Evolutionary conservation across 2,797 vertebrate genomes (phyloP).

Genomic region (Denticeps clupeoides): DNA sequence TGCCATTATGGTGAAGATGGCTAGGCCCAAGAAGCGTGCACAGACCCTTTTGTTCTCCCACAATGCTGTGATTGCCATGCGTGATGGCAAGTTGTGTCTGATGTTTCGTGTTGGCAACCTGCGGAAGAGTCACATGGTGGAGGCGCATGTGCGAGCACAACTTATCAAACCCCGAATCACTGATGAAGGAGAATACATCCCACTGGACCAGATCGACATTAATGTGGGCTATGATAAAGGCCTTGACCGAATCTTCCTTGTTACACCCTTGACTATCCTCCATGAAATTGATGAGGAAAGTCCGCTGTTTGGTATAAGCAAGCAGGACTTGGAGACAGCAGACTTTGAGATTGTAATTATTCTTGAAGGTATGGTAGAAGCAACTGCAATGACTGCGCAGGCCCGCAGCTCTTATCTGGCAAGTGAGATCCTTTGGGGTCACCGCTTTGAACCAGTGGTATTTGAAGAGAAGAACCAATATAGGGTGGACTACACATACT

Average conservation of each 20-base stretch:
- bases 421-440: slow-evolving; percentile 88
- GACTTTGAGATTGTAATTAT: slow-evolving; percentile 95
- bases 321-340: slow-evolving; percentile 76
- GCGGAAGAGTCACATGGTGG: slow-evolving; percentile 90
- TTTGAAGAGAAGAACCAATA: slow-evolving; percentile 90
- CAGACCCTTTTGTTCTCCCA: slow-evolving; percentile 89
- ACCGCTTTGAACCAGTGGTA: slow-evolving; percentile 85
- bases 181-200: slow-evolving; percentile 89
- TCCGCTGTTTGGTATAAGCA: slow-evolving; percentile 84
- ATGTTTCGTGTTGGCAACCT: slow-evolving; percentile 94
- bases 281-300: slow-evolving; percentile 92
- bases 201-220: slow-evolving; percentile 89
- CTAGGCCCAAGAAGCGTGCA: slow-evolving; percentile 86
- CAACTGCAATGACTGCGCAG: slow-evolving; percentile 92
- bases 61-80: slow-evolving; percentile 78
- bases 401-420: slow-evolving; percentile 89
- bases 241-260: slow-evolving; percentile 86
- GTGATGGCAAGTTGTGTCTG: slow-evolving; percentile 83
- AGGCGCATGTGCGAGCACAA: slow-evolving; percentile 88
- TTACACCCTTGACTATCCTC: slow-evolving; percentile 84
- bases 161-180: slow-evolving; percentile 86
- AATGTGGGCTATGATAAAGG: slow-evolving; percentile 93
- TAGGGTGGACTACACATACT: slow-evolving; percentile 87
- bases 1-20: slow-evolving; percentile 98
- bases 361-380: slow-evolving; percentile 91